phyloP scores from a whole-genome alignment of 2,797 vertebrate species.

The Podargus strigoides region DNA sequence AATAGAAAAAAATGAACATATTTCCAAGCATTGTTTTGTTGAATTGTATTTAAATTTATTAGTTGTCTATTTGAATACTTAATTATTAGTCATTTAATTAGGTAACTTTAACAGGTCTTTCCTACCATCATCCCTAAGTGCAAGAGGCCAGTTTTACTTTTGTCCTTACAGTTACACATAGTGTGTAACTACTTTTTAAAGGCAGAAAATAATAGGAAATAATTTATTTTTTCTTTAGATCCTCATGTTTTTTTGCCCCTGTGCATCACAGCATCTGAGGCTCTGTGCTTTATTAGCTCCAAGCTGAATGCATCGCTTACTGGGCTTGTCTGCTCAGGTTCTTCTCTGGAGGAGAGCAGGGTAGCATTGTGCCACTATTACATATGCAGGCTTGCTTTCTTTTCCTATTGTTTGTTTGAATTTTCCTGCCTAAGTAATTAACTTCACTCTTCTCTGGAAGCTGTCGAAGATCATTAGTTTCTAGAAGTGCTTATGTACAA shows the following conservation, averaged over 20 bases:
- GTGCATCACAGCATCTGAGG: neutral
- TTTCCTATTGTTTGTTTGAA: neutral
- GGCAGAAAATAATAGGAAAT: neutral
- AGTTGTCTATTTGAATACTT: neutral
- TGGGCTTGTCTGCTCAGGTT: neutral
- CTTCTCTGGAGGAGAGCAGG: neutral
- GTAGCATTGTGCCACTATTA: neutral
- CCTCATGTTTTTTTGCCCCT: neutral
- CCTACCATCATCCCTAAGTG: neutral
- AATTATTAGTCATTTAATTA: neutral
- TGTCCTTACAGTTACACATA: neutral
- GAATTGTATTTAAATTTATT: neutral
- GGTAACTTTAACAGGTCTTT: neutral
- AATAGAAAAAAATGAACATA: neutral
- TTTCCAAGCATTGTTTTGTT: neutral
- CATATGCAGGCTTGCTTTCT: neutral
- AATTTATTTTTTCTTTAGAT: neutral
- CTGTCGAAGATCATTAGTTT: neutral
- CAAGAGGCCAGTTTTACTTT: neutral
- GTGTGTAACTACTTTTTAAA: neutral
- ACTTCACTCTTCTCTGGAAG: neutral
- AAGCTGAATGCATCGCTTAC: neutral
- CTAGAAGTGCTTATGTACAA: neutral
- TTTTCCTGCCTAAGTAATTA: neutral
- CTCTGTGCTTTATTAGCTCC: neutral